Conservation (phyloP, 2,113 vertebrate genomes). For the Prochilodus magdalenae region DNA sequence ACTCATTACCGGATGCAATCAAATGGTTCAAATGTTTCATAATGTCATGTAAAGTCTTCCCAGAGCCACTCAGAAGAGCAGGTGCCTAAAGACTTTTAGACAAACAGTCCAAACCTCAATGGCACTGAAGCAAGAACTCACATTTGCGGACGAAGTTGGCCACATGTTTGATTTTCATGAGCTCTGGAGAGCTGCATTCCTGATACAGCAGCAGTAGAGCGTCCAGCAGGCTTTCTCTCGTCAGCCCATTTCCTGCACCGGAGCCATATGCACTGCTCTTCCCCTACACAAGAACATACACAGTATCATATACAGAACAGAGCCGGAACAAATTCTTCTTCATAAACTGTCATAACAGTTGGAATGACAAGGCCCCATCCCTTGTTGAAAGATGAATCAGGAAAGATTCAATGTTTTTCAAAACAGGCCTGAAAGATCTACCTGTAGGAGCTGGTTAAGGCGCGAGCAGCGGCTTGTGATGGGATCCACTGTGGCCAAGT, state of each 20-base stretch:
- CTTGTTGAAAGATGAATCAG: too few relatives aligned
- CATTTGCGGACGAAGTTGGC: slow-evolving; percentile 93
- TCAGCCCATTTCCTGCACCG: slow-evolving; percentile 77
- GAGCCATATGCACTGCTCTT: slow-evolving; percentile 79
- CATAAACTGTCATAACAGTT: neutral
- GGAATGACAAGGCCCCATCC: too few relatives aligned
- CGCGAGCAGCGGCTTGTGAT: slow-evolving; percentile 85
- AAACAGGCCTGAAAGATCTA: slow-evolving; percentile 59
- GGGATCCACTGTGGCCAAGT: slow-evolving; percentile 73
- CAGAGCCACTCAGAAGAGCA: too few relatives aligned
- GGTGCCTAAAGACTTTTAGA: too few relatives aligned
- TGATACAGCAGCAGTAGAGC: slow-evolving; percentile 90
- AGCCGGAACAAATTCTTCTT: neutral
- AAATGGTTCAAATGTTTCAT: too few relatives aligned
- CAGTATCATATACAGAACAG: slow-evolving; percentile 7
- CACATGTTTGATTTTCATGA: slow-evolving; percentile 91
- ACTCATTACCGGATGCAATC: too few relatives aligned
- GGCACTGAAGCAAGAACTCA: slow-evolving; percentile 68
- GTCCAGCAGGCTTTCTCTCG: slow-evolving; percentile 90
- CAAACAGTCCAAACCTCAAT: too few relatives aligned
- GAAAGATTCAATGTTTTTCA: neutral
- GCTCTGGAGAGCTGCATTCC: slow-evolving; percentile 87
- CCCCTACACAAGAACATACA: slow-evolving; percentile 75
- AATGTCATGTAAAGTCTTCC: too few relatives aligned
- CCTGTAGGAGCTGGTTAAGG: slow-evolving; percentile 92